Base-by-base conservation (phyloP, 2,888 invertebrate genomes). In the Buathra laborator region DNA sequence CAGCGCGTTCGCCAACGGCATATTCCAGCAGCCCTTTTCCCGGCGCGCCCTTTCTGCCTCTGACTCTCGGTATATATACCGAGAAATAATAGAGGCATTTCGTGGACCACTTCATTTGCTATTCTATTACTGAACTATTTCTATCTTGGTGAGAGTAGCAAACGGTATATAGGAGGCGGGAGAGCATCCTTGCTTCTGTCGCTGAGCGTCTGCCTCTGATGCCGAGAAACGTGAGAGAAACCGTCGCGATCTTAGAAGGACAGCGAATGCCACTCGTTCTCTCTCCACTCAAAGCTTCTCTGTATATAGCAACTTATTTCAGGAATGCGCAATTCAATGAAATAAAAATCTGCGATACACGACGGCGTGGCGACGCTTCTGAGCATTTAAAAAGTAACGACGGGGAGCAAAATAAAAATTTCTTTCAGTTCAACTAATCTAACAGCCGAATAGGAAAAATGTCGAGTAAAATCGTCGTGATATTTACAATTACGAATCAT, bases 111-210 rank as follows among this genome's bases (percentile, higher is more conserved):
- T 84, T 82, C 84, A 86, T 86, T 85, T 78, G 77, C 78, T 83
- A 86, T 86, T 86, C 84, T 81, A 70, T 86, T 85, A 86, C 83
- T 51, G 75, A 82, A 84, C 83, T 79, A 86, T 86, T 81, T 46
- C 83, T 81, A 84, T 77, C 80, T 44, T 77, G 64, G 53, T 43
- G 83, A 68, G 76, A 79, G 56, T 24, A 75, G 24, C 64, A 24
- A n/a, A 16, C 56, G 53, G 67, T 16, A 24, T 56, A 79, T 71
- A 75, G 76, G 51, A 29, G 66, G 59, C 56, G 59, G 56, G 56
- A 12, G 44, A 16, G 44, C 3, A 16, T 68, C 59, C 56, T 67
- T 16, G 62, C 48, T 4, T 32, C 24, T 1, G 46, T 48, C 19
- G 68, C 56, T 59, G 24, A 24, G 24, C 24, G 24, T 24, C 24